Percentiles rank a stretch among this genome's conserved stretches.
Evolutionary conservation across 2,888 invertebrate species (phyloP).

Genomic region (Megalurothrips usitatus): DNA sequence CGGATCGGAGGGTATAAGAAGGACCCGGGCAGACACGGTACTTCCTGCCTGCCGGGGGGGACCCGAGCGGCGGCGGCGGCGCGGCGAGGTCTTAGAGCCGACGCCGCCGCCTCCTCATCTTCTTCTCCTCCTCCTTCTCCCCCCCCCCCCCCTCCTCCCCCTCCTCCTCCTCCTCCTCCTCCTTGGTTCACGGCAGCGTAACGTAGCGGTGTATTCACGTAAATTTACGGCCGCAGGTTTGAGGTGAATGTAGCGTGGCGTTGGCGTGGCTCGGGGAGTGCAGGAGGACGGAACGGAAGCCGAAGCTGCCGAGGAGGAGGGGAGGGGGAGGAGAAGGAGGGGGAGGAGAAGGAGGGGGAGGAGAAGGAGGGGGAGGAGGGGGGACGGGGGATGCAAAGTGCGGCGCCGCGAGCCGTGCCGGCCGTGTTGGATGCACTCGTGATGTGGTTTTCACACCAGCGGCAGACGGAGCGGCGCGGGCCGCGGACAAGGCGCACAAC

Average conservation of each 20-base stretch:
- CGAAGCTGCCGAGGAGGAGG: too few relatives aligned
- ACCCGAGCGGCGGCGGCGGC: background rate
- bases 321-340: too few relatives aligned
- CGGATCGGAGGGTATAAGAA: conserved; percentile 1
- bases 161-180: background rate
- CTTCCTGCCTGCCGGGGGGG: background rate
- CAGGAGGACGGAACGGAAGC: background rate
- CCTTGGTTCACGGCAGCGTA: background rate
- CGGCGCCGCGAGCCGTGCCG: too few relatives aligned
- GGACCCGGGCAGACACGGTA: background rate
- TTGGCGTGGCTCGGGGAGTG: background rate
- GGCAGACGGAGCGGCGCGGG: too few relatives aligned
- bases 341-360: too few relatives aligned
- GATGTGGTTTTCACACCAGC: too few relatives aligned
- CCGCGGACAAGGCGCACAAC: too few relatives aligned
- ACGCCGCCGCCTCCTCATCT: background rate
- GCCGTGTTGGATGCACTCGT: too few relatives aligned
- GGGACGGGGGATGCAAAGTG: too few relatives aligned
- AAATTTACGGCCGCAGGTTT: conserved; percentile 13
- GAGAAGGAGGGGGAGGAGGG: too few relatives aligned
- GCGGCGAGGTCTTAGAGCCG: background rate
- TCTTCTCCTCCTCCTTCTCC: too few relatives aligned
- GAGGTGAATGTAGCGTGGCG: background rate
- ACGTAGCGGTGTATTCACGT: conserved; percentile 15
- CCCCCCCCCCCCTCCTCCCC: background rate